phyloP scores from a whole-genome alignment of 2,113 vertebrate species.

The Ariopsis seemanni region DNA sequence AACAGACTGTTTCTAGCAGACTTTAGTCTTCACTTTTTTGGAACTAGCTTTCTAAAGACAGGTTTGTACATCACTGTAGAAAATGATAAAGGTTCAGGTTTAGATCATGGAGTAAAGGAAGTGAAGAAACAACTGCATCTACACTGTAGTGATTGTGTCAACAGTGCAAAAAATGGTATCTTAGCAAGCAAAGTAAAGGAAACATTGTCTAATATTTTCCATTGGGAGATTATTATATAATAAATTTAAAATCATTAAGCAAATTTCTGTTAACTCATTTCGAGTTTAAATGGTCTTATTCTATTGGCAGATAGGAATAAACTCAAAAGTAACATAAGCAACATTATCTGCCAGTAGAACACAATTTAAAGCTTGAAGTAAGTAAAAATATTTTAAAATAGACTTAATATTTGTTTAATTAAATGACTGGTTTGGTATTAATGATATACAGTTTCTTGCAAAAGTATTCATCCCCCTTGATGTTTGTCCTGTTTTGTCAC shows the following conservation, averaged over 20 bases:
- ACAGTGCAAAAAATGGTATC: not conserved
- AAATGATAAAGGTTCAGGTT: not conserved
- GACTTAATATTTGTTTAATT: not conserved
- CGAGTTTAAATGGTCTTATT: not conserved
- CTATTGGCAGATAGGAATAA: not conserved
- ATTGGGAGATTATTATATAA: not conserved
- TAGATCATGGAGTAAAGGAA: not conserved
- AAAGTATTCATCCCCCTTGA: no score
- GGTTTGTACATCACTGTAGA: not conserved
- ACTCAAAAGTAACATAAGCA: not conserved
- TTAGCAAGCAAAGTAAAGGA: not conserved
- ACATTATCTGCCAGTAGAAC: not conserved
- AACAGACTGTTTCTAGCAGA: slow-evolving; percentile 56
- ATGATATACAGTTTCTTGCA: not conserved
- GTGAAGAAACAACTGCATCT: not conserved
- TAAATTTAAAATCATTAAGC: not conserved
- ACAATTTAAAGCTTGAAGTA: not conserved
- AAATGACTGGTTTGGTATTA: not conserved
- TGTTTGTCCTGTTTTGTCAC: no score
- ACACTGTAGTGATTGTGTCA: not conserved
- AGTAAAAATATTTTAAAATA: not conserved
- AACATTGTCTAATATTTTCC: not conserved
- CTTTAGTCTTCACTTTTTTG: slow-evolving; percentile 34
- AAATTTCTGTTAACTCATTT: not conserved
- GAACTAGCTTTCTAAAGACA: slow-evolving; percentile 38